Evolutionary conservation across 2,888 invertebrate species (phyloP), one percentile per base, ranked within the genome.

Genomic region (Spisula subtruncata): DNA sequence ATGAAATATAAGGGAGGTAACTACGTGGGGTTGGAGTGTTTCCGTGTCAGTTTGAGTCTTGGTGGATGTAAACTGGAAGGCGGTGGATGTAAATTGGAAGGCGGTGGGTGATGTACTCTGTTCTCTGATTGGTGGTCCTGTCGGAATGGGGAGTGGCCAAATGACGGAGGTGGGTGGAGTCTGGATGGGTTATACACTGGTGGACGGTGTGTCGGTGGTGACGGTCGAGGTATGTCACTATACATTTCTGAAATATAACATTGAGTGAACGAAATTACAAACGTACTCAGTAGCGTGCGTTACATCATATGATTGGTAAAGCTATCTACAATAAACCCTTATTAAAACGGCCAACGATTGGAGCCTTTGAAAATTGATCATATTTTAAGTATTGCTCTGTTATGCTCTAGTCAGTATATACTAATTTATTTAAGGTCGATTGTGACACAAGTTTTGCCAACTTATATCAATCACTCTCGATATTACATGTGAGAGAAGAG

Each of bases 141-240:
- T 75, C 91, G 81, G 84, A 89, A 89, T 10, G 91, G 89, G 29
- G 75, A 75, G 46, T 80, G 86, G 20, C 81, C 86, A 14, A 86
- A 84, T 29, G 86, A 85, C 8, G 86, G 56, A 5, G 92, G 90
- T 66, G 89, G 90, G 48, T 90, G 90, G 25, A 89, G 88, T 14
- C 89, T 80, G n/a, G 84, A 29, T 12, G 86, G 75, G 48, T 88
- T 90, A 41, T 90, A 92, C n/a, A 92, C 88, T 4, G 87, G 90
- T n/a, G 90, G 92, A 1, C 81, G 85, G 18, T 66, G 85, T 2
- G 54, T 48, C 14, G 85, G 87, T 0, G 92, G 90, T 48, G 92
- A 87, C 12, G 92, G 92, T 12, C 83, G 81, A 5, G 92, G 92
- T 16, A 92, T 89, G 41, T 90, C 92, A 56, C 89, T 87, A 56